Evolutionary conservation across 2,113 vertebrate species (phyloP), one percentile per base, ranked within the genome.

Genomic region (Anhinga anhinga): DNA sequence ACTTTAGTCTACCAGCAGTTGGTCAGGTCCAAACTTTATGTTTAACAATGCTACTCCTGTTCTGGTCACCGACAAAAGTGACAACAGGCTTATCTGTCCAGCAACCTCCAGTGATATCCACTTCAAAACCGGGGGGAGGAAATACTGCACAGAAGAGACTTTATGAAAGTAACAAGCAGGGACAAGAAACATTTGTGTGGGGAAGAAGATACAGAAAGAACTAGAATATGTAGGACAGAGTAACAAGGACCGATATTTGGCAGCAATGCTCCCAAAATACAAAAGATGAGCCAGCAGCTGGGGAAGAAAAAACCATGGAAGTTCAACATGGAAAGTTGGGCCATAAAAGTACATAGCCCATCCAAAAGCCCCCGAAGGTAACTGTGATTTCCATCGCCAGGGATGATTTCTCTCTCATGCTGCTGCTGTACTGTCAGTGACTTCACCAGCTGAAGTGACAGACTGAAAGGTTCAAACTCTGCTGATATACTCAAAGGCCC

Each of bases 141-240:
- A 70, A 21, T 6, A 44, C 42, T 13, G 7, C 27, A 86, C 7
- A 42, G 49, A 44, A 62, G 61, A 49, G 13, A 32, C 45, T 36
- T n/a, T 9, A 47, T 4, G 12, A 50, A 72, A 88, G 6, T 32
- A 93, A 76, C 11, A 55, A 7, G 22, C 20, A 72, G 13, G 7
- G 19, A 38, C 14, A 59, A 67, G 23, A 80, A 72, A 61, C 17
- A 55, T 45, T 38, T 71, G 11, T 3, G 6, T 7, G 44, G 22
- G 14, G 7, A 44, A 91, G 56, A 76, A 66, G 6, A 15, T 18
- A 45, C 44, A 27, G 20, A 40, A 30, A 59, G 30, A 62, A 23
- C 7, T 11, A 40, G 13, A 56, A 36, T 1, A 29, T 0, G 3
- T 0, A 56, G 7, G 17, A 61, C 34, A 86, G 6, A 77, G 4